Percentiles rank a stretch among this genome's conserved stretches.
Evolutionary conservation across 2,113 vertebrate genomes (phyloP).

Genomic region (Orthonyx spaldingii): DNA sequence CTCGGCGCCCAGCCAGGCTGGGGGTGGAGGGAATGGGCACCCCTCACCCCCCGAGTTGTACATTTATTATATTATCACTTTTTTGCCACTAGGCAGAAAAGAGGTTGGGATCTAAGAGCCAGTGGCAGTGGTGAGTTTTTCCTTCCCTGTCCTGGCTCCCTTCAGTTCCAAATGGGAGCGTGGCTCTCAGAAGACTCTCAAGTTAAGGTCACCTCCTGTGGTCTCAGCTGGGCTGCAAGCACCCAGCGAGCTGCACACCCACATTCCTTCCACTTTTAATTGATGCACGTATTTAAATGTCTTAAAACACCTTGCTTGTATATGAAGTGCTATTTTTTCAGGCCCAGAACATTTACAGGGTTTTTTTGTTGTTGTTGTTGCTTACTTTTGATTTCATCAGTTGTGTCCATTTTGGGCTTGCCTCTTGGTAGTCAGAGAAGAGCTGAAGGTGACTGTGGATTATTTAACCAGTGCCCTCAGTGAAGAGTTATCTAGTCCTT

Average conservation of each 20-base stretch:
- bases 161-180: not conserved
- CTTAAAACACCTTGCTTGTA: not conserved
- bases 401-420: not conserved
- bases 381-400: not conserved
- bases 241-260: not conserved
- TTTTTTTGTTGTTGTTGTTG: not conserved
- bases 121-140: not conserved
- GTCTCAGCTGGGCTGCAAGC: not conserved
- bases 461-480: not conserved
- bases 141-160: not conserved
- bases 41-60: rapidly evolving
- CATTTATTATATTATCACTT: not conserved
- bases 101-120: not conserved
- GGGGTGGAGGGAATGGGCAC: not conserved
- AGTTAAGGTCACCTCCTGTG: not conserved
- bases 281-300: not conserved
- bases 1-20: not conserved
- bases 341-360: not conserved
- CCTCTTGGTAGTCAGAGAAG: not conserved
- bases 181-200: not conserved
- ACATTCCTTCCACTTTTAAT: not conserved
- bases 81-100: not conserved
- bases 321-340: not conserved
- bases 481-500: not conserved
- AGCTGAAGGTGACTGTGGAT: not conserved